Percentiles rank a stretch among this genome's conserved stretches.
Conservation (phyloP, 2,113 vertebrate genomes). For the Vanacampus margaritifer region DNA sequence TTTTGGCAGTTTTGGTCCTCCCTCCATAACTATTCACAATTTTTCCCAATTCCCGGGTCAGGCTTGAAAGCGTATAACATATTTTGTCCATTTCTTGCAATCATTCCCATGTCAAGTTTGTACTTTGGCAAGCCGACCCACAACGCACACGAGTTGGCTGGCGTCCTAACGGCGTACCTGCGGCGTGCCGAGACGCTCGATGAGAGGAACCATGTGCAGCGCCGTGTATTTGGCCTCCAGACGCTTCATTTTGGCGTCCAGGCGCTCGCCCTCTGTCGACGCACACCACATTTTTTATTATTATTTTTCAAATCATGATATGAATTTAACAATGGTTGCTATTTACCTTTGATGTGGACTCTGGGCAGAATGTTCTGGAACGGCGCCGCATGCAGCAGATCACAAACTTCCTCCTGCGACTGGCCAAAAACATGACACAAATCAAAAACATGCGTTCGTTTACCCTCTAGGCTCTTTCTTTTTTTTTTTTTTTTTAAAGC, state of each 20-base stretch:
- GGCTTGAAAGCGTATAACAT: too few species aligned
- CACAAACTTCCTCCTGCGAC: constrained; percentile 99
- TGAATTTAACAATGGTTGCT: neutral
- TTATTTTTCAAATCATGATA: too few species aligned
- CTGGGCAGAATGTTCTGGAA: constrained; percentile 98
- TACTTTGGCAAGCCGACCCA: too few species aligned
- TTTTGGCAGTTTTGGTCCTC: too few species aligned
- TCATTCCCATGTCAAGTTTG: too few species aligned
- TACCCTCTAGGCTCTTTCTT: too few species aligned
- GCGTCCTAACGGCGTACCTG: constrained; percentile 70
- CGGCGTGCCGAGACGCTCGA: constrained; percentile 95
- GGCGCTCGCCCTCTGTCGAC: constrained; percentile 88
- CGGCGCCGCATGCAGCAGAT: constrained; percentile 95
- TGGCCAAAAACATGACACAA: constrained; percentile 51
- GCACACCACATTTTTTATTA: neutral
- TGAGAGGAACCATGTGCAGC: constrained; percentile 94
- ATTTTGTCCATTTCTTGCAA: too few species aligned
- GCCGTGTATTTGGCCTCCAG: constrained; percentile 96
- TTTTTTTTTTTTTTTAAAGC: too few species aligned
- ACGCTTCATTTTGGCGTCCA: constrained; percentile 98
- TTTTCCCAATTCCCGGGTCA: too few species aligned
- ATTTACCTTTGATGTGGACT: constrained; percentile 96
- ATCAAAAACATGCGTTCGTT: too few species aligned
- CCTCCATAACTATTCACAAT: too few species aligned
- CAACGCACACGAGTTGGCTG: too few species aligned